A percentile compares a stretch with the other conserved stretches of the same genome.
These are phyloP conservation scores for Poeciliopsis infans DNA, from an alignment of 2,797 vertebrate species.

Conservation along the genomic window DNA sequence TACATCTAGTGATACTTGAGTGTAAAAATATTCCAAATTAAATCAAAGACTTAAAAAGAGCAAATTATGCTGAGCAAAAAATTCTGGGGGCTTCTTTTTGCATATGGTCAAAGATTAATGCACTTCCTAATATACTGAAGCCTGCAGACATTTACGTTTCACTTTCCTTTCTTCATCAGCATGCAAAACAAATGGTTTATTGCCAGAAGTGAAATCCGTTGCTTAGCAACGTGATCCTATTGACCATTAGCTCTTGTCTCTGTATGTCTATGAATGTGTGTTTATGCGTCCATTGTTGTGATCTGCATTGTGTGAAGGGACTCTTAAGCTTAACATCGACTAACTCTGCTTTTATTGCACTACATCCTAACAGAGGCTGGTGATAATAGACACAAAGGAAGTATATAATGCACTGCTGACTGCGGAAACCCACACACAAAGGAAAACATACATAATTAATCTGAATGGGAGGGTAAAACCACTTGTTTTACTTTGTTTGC, in stretches of 20 bases:
- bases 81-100: background rate
- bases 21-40: constrained; percentile 7
- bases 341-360: constrained; percentile 40
- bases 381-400: constrained; percentile 26
- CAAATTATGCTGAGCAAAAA: background rate
- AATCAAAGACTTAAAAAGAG: constrained; percentile 6
- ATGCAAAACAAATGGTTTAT: constrained; percentile 37
- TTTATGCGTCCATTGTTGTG: constrained; percentile 33
- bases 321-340: constrained; percentile 36
- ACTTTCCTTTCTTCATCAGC: constrained; percentile 22
- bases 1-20: background rate
- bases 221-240: constrained; percentile 62
- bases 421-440: constrained; percentile 25
- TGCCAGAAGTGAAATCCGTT: constrained; percentile 50
- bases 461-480: constrained; percentile 38
- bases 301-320: constrained; percentile 43
- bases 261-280: constrained; percentile 20
- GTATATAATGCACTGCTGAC: constrained; percentile 22
- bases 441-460: constrained; percentile 47
- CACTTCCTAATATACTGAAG: constrained; percentile 16
- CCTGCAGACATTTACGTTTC: constrained; percentile 19
- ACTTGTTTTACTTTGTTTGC: constrained; percentile 16
- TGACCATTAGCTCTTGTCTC: constrained; percentile 44
- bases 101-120: constrained; percentile 1
- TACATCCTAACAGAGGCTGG: constrained; percentile 12